Conservation (phyloP, 2,888 invertebrate species). For the Lepidocyrtoides sp. region DNA sequence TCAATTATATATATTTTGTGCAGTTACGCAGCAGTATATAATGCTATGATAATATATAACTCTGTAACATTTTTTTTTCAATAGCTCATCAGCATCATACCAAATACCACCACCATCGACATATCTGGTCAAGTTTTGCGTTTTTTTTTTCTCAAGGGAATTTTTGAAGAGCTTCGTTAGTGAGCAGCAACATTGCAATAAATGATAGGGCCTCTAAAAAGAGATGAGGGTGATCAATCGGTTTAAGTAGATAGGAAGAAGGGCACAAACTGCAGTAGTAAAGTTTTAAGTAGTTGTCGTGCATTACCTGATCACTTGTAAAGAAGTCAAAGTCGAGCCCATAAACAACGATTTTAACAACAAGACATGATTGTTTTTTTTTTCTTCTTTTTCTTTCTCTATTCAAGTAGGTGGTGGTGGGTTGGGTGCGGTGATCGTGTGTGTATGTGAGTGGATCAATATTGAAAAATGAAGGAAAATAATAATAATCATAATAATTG, state of each 20-base stretch:
- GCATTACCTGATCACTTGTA: constrained; percentile 47
- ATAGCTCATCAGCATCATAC: background rate
- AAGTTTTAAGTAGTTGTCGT: too few relatives aligned
- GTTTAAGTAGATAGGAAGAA: background rate
- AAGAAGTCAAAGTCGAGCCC: constrained; percentile 17
- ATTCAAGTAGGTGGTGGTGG: background rate
- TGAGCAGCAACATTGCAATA: background rate
- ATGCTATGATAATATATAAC: background rate
- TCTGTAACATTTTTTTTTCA: constrained; percentile 1
- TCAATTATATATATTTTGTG: background rate
- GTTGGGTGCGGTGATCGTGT: constrained; percentile 14
- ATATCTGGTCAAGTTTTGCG: constrained; percentile 50
- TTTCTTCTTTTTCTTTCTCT: too few relatives aligned
- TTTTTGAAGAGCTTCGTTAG: background rate
- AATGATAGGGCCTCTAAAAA: background rate
- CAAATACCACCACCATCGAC: too few relatives aligned
- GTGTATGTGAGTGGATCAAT: background rate
- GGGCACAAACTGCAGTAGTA: background rate
- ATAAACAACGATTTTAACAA: constrained; percentile 64
- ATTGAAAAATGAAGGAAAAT: background rate
- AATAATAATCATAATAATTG: constrained; percentile 16
- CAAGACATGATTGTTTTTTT: constrained; percentile 35
- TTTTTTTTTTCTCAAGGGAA: background rate
- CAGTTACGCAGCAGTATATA: background rate
- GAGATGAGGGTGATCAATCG: background rate